phyloP scores from a whole-genome alignment of 2,113 vertebrate genomes.

The Proteles cristata region DNA sequence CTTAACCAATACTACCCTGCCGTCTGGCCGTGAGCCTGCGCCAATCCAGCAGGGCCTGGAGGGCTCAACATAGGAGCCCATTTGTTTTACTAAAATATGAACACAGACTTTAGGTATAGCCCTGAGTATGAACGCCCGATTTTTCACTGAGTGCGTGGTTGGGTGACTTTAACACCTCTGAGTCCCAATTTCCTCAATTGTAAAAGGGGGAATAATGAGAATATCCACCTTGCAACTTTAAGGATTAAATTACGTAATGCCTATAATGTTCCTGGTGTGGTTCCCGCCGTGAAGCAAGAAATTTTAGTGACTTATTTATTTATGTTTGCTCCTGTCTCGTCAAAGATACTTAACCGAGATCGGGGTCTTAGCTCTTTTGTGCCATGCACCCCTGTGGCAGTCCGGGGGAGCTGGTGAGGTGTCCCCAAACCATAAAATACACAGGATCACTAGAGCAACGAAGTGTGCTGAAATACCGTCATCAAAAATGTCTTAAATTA shows the following conservation, averaged over 20 bases:
- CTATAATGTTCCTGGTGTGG: not conserved
- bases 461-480: not conserved
- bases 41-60: not conserved
- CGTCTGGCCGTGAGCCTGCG: not conserved
- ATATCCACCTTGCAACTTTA: not conserved
- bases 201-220: not conserved
- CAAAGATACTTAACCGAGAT: not conserved
- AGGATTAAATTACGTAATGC: not conserved
- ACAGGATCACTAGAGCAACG: not conserved
- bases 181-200: not conserved
- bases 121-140: not conserved
- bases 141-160: not conserved
- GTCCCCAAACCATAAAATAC: not conserved
- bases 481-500: conserved; percentile 18
- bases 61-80: not conserved
- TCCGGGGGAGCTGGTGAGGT: not conserved
- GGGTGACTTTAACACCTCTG: not conserved
- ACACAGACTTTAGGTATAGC: not conserved
- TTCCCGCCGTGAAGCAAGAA: not conserved
- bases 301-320: not conserved
- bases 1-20: no score
- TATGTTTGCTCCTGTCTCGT: not conserved
- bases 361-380: not conserved
- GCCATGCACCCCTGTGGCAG: not conserved
- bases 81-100: not conserved